These are phyloP conservation scores for Scelioninae gen. 2 DNA, from an alignment of 2,888 invertebrate genomes.

Conservation along the genomic window DNA sequence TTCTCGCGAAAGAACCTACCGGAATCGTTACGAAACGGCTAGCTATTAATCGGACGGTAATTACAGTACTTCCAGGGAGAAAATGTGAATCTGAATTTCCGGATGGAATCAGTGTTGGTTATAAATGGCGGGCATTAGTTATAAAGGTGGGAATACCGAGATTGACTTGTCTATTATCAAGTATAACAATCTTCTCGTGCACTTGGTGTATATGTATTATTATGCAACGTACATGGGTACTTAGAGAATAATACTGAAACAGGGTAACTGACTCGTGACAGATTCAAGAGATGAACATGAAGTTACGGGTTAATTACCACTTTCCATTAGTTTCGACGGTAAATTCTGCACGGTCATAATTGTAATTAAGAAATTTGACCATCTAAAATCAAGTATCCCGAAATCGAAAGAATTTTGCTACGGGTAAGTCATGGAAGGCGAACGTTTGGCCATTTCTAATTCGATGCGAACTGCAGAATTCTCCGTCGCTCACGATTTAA, in stretches of 20 bases:
- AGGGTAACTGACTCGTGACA: slow-evolving; percentile 46
- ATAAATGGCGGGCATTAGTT: not conserved
- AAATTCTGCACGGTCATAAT: slow-evolving; percentile 55
- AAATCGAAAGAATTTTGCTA: slow-evolving; percentile 2
- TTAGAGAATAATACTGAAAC: slow-evolving; percentile 39
- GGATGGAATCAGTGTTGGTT: not conserved
- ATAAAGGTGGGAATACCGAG: slow-evolving; percentile 2
- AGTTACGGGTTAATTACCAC: slow-evolving; percentile 60
- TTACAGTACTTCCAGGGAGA: not conserved
- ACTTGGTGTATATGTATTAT: slow-evolving; percentile 13
- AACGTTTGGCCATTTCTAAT: slow-evolving; percentile 7
- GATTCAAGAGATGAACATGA: slow-evolving; percentile 56
- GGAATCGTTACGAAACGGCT: not conserved
- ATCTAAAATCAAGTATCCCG: slow-evolving; percentile 18
- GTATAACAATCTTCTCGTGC: slow-evolving; percentile 21
- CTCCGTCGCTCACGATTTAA: not conserved
- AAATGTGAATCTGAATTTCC: slow-evolving; percentile 1
- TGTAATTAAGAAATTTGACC: slow-evolving; percentile 58
- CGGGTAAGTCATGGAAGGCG: too few relatives aligned
- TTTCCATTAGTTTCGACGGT: slow-evolving; percentile 41
- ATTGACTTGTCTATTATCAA: slow-evolving; percentile 32
- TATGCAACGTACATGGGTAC: slow-evolving; percentile 27
- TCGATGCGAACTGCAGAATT: slow-evolving; percentile 1
- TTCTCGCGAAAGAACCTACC: slow-evolving; percentile 2
- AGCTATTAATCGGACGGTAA: not conserved